Evolutionary conservation across 1,140 invertebrate genomes (phyloP).

Genomic region (Drosophila takahashii): DNA sequence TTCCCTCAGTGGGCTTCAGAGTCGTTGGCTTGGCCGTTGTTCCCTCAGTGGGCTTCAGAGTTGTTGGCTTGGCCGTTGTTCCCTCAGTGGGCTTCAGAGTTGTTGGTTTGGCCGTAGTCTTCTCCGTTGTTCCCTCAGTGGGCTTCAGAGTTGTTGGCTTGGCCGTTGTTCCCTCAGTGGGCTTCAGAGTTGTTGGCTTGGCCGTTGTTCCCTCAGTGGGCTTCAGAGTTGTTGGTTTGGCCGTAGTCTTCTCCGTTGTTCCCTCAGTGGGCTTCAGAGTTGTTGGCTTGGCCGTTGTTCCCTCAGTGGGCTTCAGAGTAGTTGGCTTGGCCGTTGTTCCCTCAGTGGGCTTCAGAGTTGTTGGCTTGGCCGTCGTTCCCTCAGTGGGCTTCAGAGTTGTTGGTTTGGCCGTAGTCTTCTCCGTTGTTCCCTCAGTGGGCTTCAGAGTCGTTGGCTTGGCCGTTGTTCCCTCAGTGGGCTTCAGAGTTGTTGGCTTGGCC

Average conservation of each 20-base stretch:
- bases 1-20: background rate
- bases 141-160: background rate
- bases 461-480: background rate
- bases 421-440: background rate
- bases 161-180: background rate
- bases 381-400: conserved; percentile 11
- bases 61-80: background rate
- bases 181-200: background rate
- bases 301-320: background rate
- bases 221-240: background rate
- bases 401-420: background rate
- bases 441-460: background rate
- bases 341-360: background rate
- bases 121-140: background rate
- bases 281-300: background rate
- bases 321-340: background rate
- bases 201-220: background rate
- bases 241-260: background rate
- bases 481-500: background rate
- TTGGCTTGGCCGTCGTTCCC: background rate
- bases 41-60: background rate
- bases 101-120: background rate
- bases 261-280: background rate
- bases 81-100: background rate
- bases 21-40: conserved; percentile 1